Conservation (phyloP, 2,888 invertebrate species). For the Bembecia ichneumoniformis region DNA sequence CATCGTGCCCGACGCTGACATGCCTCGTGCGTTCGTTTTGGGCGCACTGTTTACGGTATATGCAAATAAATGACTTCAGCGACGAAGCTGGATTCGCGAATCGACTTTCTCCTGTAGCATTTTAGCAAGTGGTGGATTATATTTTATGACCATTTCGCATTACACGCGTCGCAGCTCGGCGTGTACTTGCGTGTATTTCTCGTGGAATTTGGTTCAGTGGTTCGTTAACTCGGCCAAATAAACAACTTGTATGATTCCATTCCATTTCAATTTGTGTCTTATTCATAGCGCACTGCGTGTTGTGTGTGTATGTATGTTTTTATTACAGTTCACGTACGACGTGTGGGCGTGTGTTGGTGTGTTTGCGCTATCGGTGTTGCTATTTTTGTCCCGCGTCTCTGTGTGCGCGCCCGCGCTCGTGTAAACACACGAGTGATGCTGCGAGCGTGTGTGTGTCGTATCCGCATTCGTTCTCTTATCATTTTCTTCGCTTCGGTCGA, state of each 20-base stretch:
- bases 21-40: slow-evolving; percentile 11
- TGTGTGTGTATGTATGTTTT: slow-evolving; percentile 56
- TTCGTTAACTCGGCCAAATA: slow-evolving; percentile 26
- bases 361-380: slow-evolving; percentile 65
- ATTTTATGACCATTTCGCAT: neutral
- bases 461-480: slow-evolving; percentile 62
- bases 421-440: slow-evolving; percentile 17
- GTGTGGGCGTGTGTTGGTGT: slow-evolving; percentile 69
- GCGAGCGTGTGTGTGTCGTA: slow-evolving; percentile 40
- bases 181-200: neutral
- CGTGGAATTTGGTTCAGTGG: slow-evolving; percentile 14
- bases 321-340: slow-evolving; percentile 64
- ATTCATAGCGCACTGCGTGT: slow-evolving; percentile 47
- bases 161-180: neutral
- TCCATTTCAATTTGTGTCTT: slow-evolving; percentile 59
- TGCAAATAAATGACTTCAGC: slow-evolving; percentile 19
- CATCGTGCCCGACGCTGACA: slow-evolving; percentile 5
- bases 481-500: slow-evolving; percentile 40
- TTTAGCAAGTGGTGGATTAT: slow-evolving; percentile 8
- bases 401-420: slow-evolving; percentile 33
- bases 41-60: slow-evolving; percentile 21
- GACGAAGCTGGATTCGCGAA: slow-evolving; percentile 27
- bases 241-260: slow-evolving; percentile 52
- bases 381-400: slow-evolving; percentile 42
- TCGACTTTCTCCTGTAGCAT: slow-evolving; percentile 35